Evolutionary conservation across 2,888 invertebrate species (phyloP), one percentile per base, ranked within the genome.

Genomic region (Acanthosoma haemorrhoidale): DNA sequence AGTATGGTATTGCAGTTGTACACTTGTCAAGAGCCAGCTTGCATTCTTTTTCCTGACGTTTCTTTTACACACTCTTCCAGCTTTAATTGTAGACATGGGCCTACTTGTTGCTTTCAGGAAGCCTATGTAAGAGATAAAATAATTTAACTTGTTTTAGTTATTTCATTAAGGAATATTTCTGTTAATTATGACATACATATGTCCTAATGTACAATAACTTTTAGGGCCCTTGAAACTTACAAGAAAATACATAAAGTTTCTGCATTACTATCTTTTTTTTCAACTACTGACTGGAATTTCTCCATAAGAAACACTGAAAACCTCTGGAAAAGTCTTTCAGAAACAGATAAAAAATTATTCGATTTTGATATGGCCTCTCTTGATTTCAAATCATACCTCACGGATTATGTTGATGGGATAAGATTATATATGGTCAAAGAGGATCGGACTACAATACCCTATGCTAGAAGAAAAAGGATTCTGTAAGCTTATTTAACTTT

Each of bases 381-480:
- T 76, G 84, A 89, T 41, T 95, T 94, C 94, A 86, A 88, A 4
- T 81, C 83, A 0, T 92, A 88, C 76, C 86, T 90, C 76, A 82
- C 84, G 71, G 84, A 82, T 51, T 91, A 90, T 76, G 81, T 88
- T 6, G 80, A 84, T 79, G 94, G 94, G 2, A 84, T 90, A 58
- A 84, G 93, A 74, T 83, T 88, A 1, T 93, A 90, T 78, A 80
- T 94, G 9, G 80, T 94, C 38, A 92, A 93, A 76, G 94, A 94
- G 77, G 88, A 91, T 18, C 78, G 89, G 2, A 87, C 88, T 0
- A 89, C 90, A 0, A 79, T 92, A 68, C 88, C 88, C 0, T 84
- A 86, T 76, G 91, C 88, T 41, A 83, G 83, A 76, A 83, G 81
- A 61, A 83, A 84, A 76, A 81, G 88, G 72, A 84, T 83, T 72